Evolutionary conservation across 2,888 invertebrate genomes (phyloP), one percentile per base, ranked within the genome.

Genomic region (Mythimna vitellina): DNA sequence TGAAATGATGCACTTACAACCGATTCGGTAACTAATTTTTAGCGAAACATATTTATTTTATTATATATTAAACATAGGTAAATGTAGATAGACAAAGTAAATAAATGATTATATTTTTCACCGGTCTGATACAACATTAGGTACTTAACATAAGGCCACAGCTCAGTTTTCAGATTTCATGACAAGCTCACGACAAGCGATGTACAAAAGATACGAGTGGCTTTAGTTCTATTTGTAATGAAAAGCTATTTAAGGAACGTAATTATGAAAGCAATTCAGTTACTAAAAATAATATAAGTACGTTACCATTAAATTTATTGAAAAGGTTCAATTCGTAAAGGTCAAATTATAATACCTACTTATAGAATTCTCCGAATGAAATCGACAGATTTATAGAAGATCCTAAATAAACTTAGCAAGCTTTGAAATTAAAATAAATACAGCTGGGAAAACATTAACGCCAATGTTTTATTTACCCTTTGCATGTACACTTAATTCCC

Each of bases 401-500:
- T 10, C 12, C 53, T n/a, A 3, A 32, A 51, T 32, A 51, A 42
- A 22, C 2, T 3, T 38, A n/a, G 9, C 49, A 51, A 67, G 0
- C n/a, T 25, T 60, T 38, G 7, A 54, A 49, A 46, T 29, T 20
- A 38, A 49, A 8, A 5, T 1, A 53, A 53, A 49, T n/a, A 20
- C 10, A 17, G 8, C 25, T 20, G 0, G 3, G 12, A 46, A 58
- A 20, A 35, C 29, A 46, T 46, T 29, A 8, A 29, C n/a, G n/a
- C 12, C 46, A 1, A 17, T 46, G 46, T 46, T 17, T 14, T 1
- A 35, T 46, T 56, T 70, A 65, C 58, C 73, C 70, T 71, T 51
- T 42, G 46, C 54, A 65, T 65, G 58, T 60, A 42, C 54, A 22
- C 38, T 32, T 38, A 58, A 58, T 66, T 60, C 65, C 56, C 49